phyloP scores from a whole-genome alignment of 2,888 invertebrate genomes.

The Caenorhabditis panamensis region DNA sequence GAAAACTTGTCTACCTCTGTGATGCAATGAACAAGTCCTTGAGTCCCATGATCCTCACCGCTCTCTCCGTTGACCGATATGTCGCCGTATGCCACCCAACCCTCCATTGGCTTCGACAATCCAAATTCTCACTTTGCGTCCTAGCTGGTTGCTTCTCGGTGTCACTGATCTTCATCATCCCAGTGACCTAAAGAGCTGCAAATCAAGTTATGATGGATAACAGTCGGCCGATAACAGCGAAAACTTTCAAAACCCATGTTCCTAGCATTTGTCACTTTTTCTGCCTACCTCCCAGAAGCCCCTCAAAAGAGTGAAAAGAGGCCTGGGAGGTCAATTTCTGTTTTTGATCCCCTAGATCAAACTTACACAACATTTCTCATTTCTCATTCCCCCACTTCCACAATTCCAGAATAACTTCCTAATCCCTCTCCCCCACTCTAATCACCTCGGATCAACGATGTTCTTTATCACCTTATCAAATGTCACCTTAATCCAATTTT shows the following conservation, averaged over 20 bases:
- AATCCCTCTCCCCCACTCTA: slow-evolving; percentile 1
- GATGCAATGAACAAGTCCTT: slow-evolving; percentile 79
- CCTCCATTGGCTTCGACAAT: slow-evolving; percentile 76
- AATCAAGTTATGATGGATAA: slow-evolving; percentile 60
- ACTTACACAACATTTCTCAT: too few species aligned
- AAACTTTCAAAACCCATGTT: too few species aligned
- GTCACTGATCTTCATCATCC: slow-evolving; percentile 76
- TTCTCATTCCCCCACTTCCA: too few species aligned
- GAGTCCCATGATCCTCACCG: slow-evolving; percentile 77
- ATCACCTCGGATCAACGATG: slow-evolving; percentile 4
- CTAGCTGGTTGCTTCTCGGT: slow-evolving; percentile 68
- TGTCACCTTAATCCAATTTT: slow-evolving; percentile 47
- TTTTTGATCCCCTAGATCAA: too few species aligned
- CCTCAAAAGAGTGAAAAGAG: too few species aligned
- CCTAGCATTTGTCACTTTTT: too few species aligned
- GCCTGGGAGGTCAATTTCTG: too few species aligned
- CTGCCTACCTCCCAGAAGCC: too few species aligned
- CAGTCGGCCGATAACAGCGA: too few species aligned
- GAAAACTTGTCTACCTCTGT: slow-evolving; percentile 74
- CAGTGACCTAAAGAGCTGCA: slow-evolving; percentile 64
- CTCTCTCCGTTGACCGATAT: slow-evolving; percentile 75
- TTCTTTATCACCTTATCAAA: slow-evolving; percentile 32
- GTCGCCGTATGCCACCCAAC: slow-evolving; percentile 75
- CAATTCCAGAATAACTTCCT: background rate
- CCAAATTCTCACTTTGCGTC: slow-evolving; percentile 74